phyloP scores from a whole-genome alignment of 2,113 vertebrate genomes.

The Grantiella picta region DNA sequence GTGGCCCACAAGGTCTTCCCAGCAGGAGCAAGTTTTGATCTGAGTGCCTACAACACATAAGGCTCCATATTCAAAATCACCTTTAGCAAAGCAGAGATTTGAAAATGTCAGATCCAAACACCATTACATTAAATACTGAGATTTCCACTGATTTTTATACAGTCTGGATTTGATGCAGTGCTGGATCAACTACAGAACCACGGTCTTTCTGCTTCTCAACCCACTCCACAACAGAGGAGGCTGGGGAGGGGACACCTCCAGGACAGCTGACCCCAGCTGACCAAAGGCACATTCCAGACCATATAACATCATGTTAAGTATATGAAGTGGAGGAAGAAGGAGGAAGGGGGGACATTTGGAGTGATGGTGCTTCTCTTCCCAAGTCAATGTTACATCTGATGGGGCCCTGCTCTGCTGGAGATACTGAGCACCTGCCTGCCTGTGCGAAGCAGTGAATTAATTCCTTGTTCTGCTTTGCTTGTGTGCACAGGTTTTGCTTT shows the following conservation, averaged over 20 bases:
- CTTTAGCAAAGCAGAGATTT: not conserved
- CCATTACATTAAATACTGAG: not conserved
- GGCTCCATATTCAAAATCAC: not conserved
- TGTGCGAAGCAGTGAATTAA: not conserved
- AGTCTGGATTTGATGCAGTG: not conserved
- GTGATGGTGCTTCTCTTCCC: not conserved
- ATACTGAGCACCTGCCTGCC: not conserved
- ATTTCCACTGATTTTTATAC: not conserved
- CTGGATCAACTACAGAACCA: not conserved
- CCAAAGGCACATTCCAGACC: not conserved
- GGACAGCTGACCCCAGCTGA: not conserved
- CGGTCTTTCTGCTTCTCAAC: not conserved
- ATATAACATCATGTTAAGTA: fast-evolving
- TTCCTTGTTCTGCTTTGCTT: not conserved
- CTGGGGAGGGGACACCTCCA: not conserved
- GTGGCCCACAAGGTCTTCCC: not conserved
- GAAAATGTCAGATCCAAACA: not conserved
- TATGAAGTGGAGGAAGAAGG: not conserved
- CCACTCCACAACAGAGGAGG: not conserved
- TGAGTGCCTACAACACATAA: not conserved
- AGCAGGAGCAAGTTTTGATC: not conserved
- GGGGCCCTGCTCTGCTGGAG: not conserved
- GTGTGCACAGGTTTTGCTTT: not conserved
- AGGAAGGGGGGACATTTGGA: not conserved
- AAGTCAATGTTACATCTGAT: not conserved